phyloP scores from a whole-genome alignment of 2,797 vertebrate genomes.

The Alectoris magna region DNA sequence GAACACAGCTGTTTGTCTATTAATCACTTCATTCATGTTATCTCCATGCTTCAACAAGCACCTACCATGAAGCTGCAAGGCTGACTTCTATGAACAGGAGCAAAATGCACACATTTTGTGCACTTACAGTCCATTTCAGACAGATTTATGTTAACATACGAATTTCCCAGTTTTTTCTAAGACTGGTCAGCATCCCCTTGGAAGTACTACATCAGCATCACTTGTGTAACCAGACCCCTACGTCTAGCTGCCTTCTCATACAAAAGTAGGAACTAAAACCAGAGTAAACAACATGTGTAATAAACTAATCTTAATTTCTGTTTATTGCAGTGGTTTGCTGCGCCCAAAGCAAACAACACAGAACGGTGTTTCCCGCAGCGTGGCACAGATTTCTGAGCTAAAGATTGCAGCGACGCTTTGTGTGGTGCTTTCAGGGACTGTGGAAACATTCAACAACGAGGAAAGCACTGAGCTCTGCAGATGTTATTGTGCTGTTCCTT shows the following conservation, averaged over 20 bases:
- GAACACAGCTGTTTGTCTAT: neutral
- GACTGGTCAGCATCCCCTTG: neutral
- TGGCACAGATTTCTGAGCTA: neutral
- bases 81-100: conserved; percentile 13
- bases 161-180: neutral
- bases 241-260: neutral
- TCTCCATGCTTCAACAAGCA: neutral
- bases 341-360: conserved; percentile 20
- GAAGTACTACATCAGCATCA: neutral
- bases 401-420: neutral
- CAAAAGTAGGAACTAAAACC: neutral
- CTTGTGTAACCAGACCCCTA: neutral
- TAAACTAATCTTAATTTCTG: neutral
- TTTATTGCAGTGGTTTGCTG: neutral
- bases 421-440: neutral
- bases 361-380: neutral
- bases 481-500: neutral
- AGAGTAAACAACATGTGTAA: neutral
- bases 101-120: neutral
- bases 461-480: neutral
- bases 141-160: neutral
- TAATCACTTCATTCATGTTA: neutral
- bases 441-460: neutral
- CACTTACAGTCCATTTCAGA: conserved; percentile 2
- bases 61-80: conserved; percentile 10